Percentiles rank a stretch among this genome's conserved stretches.
These are phyloP conservation scores for Perdita meconis DNA, from an alignment of 2,888 invertebrate genomes.

Conservation along the genomic window DNA sequence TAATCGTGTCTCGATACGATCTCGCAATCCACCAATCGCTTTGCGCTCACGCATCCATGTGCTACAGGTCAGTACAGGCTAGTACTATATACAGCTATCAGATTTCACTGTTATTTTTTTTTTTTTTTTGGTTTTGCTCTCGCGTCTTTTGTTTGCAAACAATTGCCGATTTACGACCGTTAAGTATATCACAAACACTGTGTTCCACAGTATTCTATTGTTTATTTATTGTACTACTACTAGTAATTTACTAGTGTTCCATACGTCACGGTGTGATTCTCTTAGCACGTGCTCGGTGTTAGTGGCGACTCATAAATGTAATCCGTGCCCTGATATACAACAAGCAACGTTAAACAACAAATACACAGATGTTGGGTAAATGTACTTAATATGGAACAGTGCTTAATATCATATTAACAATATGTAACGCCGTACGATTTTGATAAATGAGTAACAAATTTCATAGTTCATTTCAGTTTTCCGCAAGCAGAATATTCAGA, in stretches of 20 bases:
- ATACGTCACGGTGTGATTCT: not conserved
- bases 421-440: no score
- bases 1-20: slow-evolving; percentile 69
- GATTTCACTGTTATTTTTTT: slow-evolving; percentile 34
- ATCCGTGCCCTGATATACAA: no score
- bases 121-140: not conserved
- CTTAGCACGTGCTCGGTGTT: slow-evolving; percentile 33
- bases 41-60: slow-evolving; percentile 83
- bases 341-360: no score
- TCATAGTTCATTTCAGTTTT: no score
- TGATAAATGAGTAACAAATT: no score
- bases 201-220: slow-evolving; percentile 49
- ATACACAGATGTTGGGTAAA: no score
- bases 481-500: no score
- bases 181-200: slow-evolving; percentile 57
- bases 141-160: not conserved
- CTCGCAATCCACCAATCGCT: slow-evolving; percentile 82
- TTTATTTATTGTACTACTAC: not conserved
- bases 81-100: slow-evolving; percentile 82
- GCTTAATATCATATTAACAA: no score
- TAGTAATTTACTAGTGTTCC: slow-evolving; percentile 1
- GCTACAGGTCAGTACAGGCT: slow-evolving; percentile 85
- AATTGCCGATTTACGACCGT: not conserved
- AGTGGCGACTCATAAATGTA: slow-evolving; percentile 15
- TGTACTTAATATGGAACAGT: no score